Base-by-base conservation (phyloP, 1,140 invertebrate species). In the Pollicipes pollicipes region DNA sequence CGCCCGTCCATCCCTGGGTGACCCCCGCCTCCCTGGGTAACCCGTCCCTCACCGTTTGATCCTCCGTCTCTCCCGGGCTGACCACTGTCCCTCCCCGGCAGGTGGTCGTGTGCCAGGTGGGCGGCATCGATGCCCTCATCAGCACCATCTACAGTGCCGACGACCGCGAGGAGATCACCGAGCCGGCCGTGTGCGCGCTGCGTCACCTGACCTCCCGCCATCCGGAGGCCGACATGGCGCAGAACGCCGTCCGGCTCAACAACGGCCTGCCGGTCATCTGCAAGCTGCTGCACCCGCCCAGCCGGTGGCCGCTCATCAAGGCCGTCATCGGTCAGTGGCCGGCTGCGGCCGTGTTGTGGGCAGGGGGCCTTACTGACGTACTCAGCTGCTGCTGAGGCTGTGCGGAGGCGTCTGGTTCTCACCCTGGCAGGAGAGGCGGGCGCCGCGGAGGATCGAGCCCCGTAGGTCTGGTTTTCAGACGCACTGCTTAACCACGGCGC, bases 81-180 rank as follows among this genome's bases (percentile, higher is more conserved):
- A n/a, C n/a, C n/a, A n/a, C n/a, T n/a, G n/a, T 21, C 45, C 45
- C 21, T 21, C n/a, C 8, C 28, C 64, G 3, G 8, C 45, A 70
- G 69, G 69, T 73, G 6, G 86, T 85, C 8, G 90, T 94, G n/a
- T 91, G 88, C 80, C 90, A 97, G 83, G 88, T 94, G n/a, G 93
- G 93, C 68, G 96, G 96, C 66, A 94, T 98, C 70, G 93, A 97
- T 77, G 94, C 95, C 1, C 83, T 99, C 10, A 93, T 98, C 10
- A 87, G 90, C 71, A 97, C 95, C 0, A 93, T 98, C 74, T 87
- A 94, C 69, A 92, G 89, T 78, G 95, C 95, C 68, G 93, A 93
- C 30, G 95, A 98, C 80, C 86, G 94, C 69, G 97, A 98, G 80
- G 96, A 98, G 82, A 98, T 98, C 75, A 97, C 95, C 24, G 95